Evolutionary conservation across 2,888 invertebrate species (phyloP), one percentile per base, ranked within the genome.

Genomic region (Caenorhabditis sp.): DNA sequence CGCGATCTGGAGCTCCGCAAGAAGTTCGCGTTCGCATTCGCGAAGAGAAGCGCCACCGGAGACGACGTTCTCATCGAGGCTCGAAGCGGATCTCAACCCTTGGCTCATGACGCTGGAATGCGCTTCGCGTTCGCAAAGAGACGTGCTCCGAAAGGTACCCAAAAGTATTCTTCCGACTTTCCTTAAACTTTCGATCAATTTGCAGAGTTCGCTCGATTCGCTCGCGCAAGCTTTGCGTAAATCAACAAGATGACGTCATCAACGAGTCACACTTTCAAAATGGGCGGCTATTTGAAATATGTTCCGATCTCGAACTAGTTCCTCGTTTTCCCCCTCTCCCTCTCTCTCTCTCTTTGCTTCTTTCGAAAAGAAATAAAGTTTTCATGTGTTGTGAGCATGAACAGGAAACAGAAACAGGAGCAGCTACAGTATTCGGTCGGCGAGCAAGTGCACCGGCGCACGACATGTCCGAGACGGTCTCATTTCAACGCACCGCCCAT

Each of bases 11-110:
- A 77, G 48, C 43, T 63, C 17, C 77, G 72, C 35, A 77, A 77
- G 52, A 77, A 77, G 41, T 77, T 77, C 32, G 77, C 77, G n/a
- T 77, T 77, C 43, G 77, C 77, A 22, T 77, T 77, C 43, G 77
- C 77, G 15, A 77, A 77, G 46, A 63, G 77, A 66, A 46, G 55
- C 22, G 48, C 41, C 13, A 53, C 26, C 50, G 76, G 52, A 17
- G 76, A 70, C 24, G 76, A 71, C 11, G 62, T 70, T 30, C 41
- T 76, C 39, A 43, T 65, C 50, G 71, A 76, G 13, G 58, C 75
- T 35, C 43, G 65, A 55, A 65, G 55, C 56, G 65, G 62, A 68
- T 39, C 58, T 39, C 63, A 56, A 35, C 45, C 63, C n/a, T 55
- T 46, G 43, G 59, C 58, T 53, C 46, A 53, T 7, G 72, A 63